Percentiles rank a stretch among this genome's conserved stretches.
Conservation (phyloP, 2,888 invertebrate genomes). For the Drosophila tripunctata region DNA sequence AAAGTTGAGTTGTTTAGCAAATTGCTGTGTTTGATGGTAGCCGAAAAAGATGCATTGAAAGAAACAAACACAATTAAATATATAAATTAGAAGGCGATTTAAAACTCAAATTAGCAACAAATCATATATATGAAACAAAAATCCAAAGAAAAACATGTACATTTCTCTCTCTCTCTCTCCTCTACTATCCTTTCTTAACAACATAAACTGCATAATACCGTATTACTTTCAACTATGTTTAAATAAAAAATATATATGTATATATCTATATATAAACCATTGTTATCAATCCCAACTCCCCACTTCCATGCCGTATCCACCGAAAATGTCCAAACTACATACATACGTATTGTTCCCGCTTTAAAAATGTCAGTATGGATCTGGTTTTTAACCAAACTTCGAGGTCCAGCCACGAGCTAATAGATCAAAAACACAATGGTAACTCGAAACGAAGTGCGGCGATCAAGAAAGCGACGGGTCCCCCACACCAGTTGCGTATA, state of each 20-base stretch:
- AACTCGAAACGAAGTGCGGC: neutral
- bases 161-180: conserved; percentile 54
- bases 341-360: conserved; percentile 7
- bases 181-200: conserved; percentile 41
- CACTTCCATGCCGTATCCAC: conserved; percentile 36
- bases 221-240: conserved; percentile 11
- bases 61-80: conserved; percentile 67
- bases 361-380: conserved; percentile 16
- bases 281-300: conserved; percentile 44
- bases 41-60: conserved; percentile 38
- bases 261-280: conserved; percentile 26
- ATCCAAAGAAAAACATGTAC: conserved; percentile 49
- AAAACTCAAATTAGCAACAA: conserved; percentile 30
- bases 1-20: conserved; percentile 19
- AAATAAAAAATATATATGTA: conserved; percentile 9
- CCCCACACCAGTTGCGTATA: conserved; percentile 43
- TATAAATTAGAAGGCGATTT: conserved; percentile 27
- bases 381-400: conserved; percentile 21
- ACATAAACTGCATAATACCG: conserved; percentile 3
- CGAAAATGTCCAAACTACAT: conserved; percentile 26
- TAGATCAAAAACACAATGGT: neutral
- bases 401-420: conserved; percentile 9
- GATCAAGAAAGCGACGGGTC: neutral
- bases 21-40: conserved; percentile 21
- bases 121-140: conserved; percentile 16